Evolutionary conservation across 2,888 invertebrate genomes (phyloP).

Genomic region (Agrenia bidenticulata): DNA sequence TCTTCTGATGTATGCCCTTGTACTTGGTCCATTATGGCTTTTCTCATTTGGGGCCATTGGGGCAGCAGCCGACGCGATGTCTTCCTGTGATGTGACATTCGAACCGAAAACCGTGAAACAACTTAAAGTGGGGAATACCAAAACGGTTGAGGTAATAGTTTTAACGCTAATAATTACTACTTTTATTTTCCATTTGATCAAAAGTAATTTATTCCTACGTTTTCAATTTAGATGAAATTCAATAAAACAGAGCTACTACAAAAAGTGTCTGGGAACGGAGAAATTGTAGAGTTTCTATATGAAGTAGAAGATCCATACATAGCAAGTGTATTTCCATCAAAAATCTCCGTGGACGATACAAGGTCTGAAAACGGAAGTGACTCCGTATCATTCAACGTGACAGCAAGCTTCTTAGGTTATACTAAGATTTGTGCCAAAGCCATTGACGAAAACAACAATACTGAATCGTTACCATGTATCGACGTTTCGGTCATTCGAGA

Average conservation of each 20-base stretch:
- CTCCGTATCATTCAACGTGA: conserved; percentile 48
- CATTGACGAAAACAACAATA: neutral
- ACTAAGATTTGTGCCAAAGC: conserved; percentile 48
- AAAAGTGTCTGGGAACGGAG: conserved; percentile 25
- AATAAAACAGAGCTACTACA: too few species aligned
- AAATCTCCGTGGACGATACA: neutral
- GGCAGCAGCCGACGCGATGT: conserved; percentile 41
- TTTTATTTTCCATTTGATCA: too few species aligned
- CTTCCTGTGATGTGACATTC: conserved; percentile 55
- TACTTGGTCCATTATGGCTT: conserved; percentile 62
- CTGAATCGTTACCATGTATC: conserved; percentile 22
- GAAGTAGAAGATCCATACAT: conserved; percentile 5
- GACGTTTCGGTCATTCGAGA: conserved; percentile 64
- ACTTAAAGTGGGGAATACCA: conserved; percentile 60
- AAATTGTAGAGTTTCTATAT: conserved; percentile 44
- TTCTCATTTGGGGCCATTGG: conserved; percentile 59
- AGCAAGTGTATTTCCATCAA: neutral
- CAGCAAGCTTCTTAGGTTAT: conserved; percentile 55
- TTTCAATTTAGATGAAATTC: too few species aligned
- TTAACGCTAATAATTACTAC: too few species aligned
- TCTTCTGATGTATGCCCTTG: conserved; percentile 62
- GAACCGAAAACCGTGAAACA: conserved; percentile 54
- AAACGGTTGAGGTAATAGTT: conserved; percentile 56
- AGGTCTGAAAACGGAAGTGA: neutral
- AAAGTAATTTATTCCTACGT: too few species aligned